Evolutionary conservation across 2,797 vertebrate species (phyloP), one percentile per base, ranked within the genome.

Genomic region (Pangasius sanitwongsei): DNA sequence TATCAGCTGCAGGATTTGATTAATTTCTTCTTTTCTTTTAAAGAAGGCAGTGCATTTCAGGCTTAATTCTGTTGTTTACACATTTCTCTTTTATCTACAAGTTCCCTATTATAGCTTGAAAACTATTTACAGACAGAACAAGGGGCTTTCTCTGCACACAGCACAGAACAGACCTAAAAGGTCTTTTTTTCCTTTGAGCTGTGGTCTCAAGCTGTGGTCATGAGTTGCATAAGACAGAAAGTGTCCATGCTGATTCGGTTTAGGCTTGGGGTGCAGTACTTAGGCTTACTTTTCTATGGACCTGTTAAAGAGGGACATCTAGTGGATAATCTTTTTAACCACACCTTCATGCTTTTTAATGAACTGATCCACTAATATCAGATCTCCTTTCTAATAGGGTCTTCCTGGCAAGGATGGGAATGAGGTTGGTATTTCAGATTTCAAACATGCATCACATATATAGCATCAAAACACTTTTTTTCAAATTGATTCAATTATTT

Each of bases 361-460:
- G 4, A 55, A 25, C 6, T 53, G 31, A 70, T 23, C 13, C 41
- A 31, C 31, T 85, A 53, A 85, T 15, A 23, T 34, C 44, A 55
- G n/a, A 37, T 85, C n/a, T 85, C 91, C 5, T 86, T 55, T 83
- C 37, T 87, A 65, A 91, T 87, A 97, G 97, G 98, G 98, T 82
- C 95, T 96, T 89, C 94, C 96, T 0, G 98, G 98, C 88, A 96
- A 94, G 78, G 95, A 97, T 16, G 98, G 98, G 6, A 67, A 91
- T 61, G 94, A 93, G 95, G 98, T 99, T 90, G 96, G 97, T 96
- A 61, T 41, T 13, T 57, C 0, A 59, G 4, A 15, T 86, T 85
- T 63, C 5, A 28, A 13, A 34, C 20, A 16, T 55, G n/a, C 31
- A 28, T 70, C 12, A 70, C 7, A 55, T 85, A 28, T 23, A 85